Base-by-base conservation (phyloP, 2,888 invertebrate genomes). In the Lepeophtheirus nordmannii region DNA sequence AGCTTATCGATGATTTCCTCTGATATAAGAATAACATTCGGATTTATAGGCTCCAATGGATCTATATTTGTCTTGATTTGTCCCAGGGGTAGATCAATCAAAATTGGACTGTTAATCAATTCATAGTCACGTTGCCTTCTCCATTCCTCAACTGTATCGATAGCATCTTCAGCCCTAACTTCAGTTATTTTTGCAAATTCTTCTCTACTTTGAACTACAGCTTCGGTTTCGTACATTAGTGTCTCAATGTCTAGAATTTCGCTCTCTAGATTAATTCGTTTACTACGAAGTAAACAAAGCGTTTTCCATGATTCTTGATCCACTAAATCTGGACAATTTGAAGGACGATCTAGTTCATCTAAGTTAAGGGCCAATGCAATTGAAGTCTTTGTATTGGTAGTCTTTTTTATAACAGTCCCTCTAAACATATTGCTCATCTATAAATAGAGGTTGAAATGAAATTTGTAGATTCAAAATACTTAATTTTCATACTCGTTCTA, bases 391-490 rank as follows among this genome's bases (percentile, higher is more conserved):
- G 56, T 20, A 17, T 41, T 53, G 10, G 46, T 37, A 22, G 61
- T 61, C 38, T 61, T 61, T 17, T 61, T 61, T 11, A 61, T 22
- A 22, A 61, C 37, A 12, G 61, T 61, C 1, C 63, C 63, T 37
- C 53, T 12, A 56, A 63, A 63, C 63, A 63, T 63, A 23, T 63
- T 63, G 56, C 63, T 56, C 63, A 63, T 63, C 62, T 62, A 20
- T 1, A n/a, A 62, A 57, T n/a, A 60, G 38, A 37, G 7, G 17
- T 10, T 14, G 37, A 60, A 60, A 14, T 30, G 17, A 46, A 46
- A n/a, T n/a, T 46, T 46, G 53, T 46, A 46, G 2, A 22, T 7
- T 40, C 62, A 38, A 3, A 8, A 38, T 17, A 17, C 20, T n/a
- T 41, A n/a, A 39, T 14, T 39, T 10, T n/a, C 62, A 1, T 62